Evolutionary conservation across 2,797 vertebrate species (phyloP).

Genomic region (Oreortyx pictus): DNA sequence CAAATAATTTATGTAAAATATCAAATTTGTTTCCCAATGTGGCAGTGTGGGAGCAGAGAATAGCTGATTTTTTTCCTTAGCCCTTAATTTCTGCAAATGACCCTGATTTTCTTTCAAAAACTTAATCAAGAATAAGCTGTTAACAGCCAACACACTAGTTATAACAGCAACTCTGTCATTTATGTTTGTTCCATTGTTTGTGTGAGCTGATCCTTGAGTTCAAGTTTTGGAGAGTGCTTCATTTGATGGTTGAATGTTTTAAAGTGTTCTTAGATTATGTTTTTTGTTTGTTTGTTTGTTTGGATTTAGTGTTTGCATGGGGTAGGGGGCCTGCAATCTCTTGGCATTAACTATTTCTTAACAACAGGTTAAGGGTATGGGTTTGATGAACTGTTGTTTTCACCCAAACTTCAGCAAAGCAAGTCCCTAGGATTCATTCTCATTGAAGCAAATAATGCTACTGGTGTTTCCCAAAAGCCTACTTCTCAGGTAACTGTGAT

Average conservation of each 20-base stretch:
- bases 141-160: neutral
- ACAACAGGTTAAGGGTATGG: no score
- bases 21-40: neutral
- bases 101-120: neutral
- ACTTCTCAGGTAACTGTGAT: neutral
- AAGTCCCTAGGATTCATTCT: neutral
- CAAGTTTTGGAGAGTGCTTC: neutral
- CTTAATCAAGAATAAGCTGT: no score
- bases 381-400: no score
- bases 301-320: neutral
- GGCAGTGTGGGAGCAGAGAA: neutral
- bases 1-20: neutral
- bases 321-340: neutral
- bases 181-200: neutral
- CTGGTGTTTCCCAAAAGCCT: neutral
- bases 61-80: neutral
- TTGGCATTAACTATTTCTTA: no score
- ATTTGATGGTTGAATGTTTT: neutral
- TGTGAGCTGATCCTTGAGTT: neutral
- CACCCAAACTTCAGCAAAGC: neutral
- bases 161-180: neutral
- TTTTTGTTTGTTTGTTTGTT: no score
- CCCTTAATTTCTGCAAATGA: neutral
- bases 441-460: neutral
- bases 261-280: no score